Conservation (phyloP, 1,140 invertebrate species). For the Pantala flavescens region DNA sequence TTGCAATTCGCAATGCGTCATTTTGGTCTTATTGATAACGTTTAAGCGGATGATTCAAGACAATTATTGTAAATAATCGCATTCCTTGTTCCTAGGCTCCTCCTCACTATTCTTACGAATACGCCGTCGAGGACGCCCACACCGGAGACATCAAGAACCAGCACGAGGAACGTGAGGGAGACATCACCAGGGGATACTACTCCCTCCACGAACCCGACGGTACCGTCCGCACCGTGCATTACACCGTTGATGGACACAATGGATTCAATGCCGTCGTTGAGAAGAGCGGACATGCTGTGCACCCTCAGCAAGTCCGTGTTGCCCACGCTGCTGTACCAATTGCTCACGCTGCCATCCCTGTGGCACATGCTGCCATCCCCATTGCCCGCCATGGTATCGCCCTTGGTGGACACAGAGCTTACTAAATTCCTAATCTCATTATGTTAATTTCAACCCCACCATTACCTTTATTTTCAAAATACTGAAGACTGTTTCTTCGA, state of each 20-base stretch:
- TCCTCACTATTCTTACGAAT: constrained; percentile 27
- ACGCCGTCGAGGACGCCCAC: constrained; percentile 28
- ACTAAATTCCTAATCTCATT: too few species aligned
- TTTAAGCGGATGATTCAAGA: too few species aligned
- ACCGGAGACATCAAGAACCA: constrained; percentile 29
- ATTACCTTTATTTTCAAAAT: too few species aligned
- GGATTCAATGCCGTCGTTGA: background rate
- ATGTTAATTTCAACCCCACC: too few species aligned
- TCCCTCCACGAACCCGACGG: constrained; percentile 33
- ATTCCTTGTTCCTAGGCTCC: too few species aligned
- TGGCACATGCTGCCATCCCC: constrained; percentile 39
- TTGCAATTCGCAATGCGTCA: too few species aligned
- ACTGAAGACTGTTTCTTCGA: too few species aligned
- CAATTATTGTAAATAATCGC: too few species aligned
- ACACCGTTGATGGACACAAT: constrained; percentile 27
- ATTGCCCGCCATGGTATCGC: constrained; percentile 33
- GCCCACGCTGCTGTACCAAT: background rate
- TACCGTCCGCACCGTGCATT: constrained; percentile 34
- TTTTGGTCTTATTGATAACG: too few species aligned
- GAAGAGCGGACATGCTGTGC: background rate
- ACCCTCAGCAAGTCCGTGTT: background rate
- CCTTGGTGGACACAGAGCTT: constrained; percentile 25
- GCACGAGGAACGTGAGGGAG: constrained; percentile 16
- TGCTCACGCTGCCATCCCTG: too few species aligned
- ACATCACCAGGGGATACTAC: constrained; percentile 5